A percentile compares a stretch with the other conserved stretches of the same genome.
phyloP scores from a whole-genome alignment of 1,140 invertebrate species.

The Phenacoccus solenopsis region DNA sequence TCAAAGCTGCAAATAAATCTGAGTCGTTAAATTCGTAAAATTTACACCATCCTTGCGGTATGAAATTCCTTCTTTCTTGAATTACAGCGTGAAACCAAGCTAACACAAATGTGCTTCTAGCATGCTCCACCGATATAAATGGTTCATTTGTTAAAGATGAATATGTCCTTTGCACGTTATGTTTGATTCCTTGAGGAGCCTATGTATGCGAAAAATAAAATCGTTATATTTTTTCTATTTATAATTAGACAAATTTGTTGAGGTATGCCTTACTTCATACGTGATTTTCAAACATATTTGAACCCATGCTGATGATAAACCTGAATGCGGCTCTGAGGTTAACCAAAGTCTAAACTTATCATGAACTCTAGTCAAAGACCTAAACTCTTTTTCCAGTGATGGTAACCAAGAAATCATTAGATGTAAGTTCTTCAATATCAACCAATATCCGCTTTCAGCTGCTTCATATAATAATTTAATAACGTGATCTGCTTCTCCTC shows the following conservation, averaged over 20 bases:
- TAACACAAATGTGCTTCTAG: slow-evolving; percentile 50
- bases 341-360: slow-evolving; percentile 59
- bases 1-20: slow-evolving; percentile 64
- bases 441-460: slow-evolving; percentile 50
- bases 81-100: slow-evolving; percentile 75
- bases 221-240: slow-evolving; percentile 26
- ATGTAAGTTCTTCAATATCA: slow-evolving; percentile 80
- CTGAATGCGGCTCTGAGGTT: slow-evolving; percentile 52
- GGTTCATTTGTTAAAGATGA: slow-evolving; percentile 38
- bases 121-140: slow-evolving; percentile 28
- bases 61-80: slow-evolving; percentile 74
- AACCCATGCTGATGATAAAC: slow-evolving; percentile 50
- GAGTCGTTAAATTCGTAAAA: slow-evolving; percentile 81
- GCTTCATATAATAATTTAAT: slow-evolving; percentile 34
- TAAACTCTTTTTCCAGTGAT: slow-evolving; percentile 55
- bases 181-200: slow-evolving; percentile 53
- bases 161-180: slow-evolving; percentile 46
- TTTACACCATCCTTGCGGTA: slow-evolving; percentile 76
- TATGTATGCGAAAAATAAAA: slow-evolving; percentile 34
- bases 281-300: slow-evolving; percentile 65
- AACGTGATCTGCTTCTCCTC: slow-evolving; percentile 54
- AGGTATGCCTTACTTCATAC: slow-evolving; percentile 51
- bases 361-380: slow-evolving; percentile 41
- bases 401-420: slow-evolving; percentile 63
- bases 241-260: slow-evolving; percentile 30